Base-by-base conservation (phyloP, 2,888 invertebrate species). In the Unio delphinus region DNA sequence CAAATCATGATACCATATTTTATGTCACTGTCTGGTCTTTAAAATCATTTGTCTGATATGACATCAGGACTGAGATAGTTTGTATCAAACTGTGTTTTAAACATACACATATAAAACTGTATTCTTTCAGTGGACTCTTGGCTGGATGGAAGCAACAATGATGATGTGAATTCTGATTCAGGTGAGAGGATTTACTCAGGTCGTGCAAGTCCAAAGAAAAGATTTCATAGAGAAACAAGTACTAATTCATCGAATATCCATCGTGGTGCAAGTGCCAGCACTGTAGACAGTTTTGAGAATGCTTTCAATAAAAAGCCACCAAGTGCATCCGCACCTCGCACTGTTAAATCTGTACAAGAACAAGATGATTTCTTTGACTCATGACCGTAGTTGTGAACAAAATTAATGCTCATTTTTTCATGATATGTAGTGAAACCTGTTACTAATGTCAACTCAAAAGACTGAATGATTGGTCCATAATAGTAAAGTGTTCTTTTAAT, bases 361-460 rank as follows among this genome's bases (percentile, higher is more conserved):
- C 70, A 73, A 61, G 86, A 86, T 70, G 85, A 86, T 55, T 86
- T 86, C 74, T 86, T 86, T 67, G 83, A 83, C 64, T 80, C 83
- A 55, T 84, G 80, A 82, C 75, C 65, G 57, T 54, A 7, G 20
- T 54, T 68, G 5, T 26, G 55, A 34, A 34, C 30, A 45, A 45
- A 45, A 45, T 34, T 45, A 45, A 45, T 45, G 45, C 45, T 45
- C 45, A 11, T 45, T 45, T 45, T 45, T 45, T 11, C 8, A 45
- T 45, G 45, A 45, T 45, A 45, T 45, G 45, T 11, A 45, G 11
- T 11, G 45, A 45, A 45, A 45, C 45, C 45, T 11, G 45, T 45
- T 11, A 45, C 45, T 45, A 45, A 45, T 8, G 45, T 8, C 6
- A 45, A 45, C 45, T 45, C 11, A 45, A 45, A 45, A 11, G 45